Base-by-base conservation (phyloP, 2,113 vertebrate genomes). In the Xiphorhynchus elegans region DNA sequence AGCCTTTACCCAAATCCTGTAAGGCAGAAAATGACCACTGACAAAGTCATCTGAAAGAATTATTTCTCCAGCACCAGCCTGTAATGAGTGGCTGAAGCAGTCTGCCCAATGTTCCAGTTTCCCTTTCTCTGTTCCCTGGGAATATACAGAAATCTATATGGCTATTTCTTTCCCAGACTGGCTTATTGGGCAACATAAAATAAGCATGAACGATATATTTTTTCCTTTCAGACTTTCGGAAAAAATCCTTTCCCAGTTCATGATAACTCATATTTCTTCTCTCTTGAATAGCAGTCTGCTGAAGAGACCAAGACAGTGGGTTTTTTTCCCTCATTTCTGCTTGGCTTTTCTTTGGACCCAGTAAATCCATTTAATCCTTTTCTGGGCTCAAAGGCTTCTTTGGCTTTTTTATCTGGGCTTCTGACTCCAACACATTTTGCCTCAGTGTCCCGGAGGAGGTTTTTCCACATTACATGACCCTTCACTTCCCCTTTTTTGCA, bases 261-360 rank as follows among this genome's bases (percentile, higher is more conserved):
- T 55, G 39, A 33, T 78, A 81, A 77, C 24, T 84, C 15, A 18
- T 87, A 42, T 62, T 73, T 84, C 28, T 92, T 92, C 24, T n/a
- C 20, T 80, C 28, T 77, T 58, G 26, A 83, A 53, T 40, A 80
- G 46, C 44, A 52, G 24, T 15, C 44, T 77, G 33, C 25, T 74
- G 67, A 85, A 87, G 44, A 87, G 23, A 83, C 50, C 17, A 84
- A 68, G 33, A 35, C 14, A 53, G 15, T 35, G 17, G 11, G 14
- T 29, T 67, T 29, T 73, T 44, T 37, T 7, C 1, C 6, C 20
- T 72, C 73, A 33, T 53, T 91, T 67, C 83, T 93, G 35, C 44
- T 56, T 81, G 83, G 47, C 42, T 95, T 95, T 92, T 89, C 46
- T 86, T 60, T 84, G 93, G 76, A 78, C 44, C 29, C 24, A 63